Evolutionary conservation across 2,797 vertebrate species (phyloP).

Genomic region (Trachurus trachurus): DNA sequence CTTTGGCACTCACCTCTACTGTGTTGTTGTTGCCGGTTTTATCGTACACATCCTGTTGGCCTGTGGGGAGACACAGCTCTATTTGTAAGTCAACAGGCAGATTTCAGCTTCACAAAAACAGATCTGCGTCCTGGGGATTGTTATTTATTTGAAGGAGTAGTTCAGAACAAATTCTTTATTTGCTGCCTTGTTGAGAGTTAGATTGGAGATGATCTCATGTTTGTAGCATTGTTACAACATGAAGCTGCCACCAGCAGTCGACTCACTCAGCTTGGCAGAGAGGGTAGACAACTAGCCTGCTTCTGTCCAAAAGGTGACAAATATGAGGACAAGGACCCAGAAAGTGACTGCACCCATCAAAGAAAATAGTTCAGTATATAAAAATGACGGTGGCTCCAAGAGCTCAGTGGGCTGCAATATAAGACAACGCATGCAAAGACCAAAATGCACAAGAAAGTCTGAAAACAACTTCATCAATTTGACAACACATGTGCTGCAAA

Average conservation of each 20-base stretch:
- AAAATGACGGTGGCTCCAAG: too few relatives aligned
- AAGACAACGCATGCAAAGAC: too few relatives aligned
- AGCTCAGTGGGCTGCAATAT: too few relatives aligned
- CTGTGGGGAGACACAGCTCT: constrained; percentile 83
- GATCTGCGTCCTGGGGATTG: not conserved
- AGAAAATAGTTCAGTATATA: not conserved
- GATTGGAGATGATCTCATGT: not conserved
- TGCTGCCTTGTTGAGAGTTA: not conserved
- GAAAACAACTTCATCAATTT: too few relatives aligned
- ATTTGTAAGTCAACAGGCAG: constrained; percentile 46
- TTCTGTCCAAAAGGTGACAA: not conserved
- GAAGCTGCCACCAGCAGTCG: not conserved
- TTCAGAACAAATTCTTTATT: not conserved
- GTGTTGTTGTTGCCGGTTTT: constrained; percentile 93
- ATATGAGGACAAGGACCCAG: not conserved
- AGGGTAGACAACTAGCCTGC: not conserved
- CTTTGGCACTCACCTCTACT: constrained; percentile 94
- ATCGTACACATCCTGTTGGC: constrained; percentile 92
- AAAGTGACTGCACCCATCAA: not conserved
- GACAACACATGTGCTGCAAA: too few relatives aligned
- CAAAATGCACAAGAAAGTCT: too few relatives aligned
- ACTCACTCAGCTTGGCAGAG: not conserved
- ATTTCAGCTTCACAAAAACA: constrained; percentile 11
- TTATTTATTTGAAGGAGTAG: constrained; percentile 18
- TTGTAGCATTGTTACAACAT: too few relatives aligned